A percentile compares a stretch with the other conserved stretches of the same genome.
These are phyloP conservation scores for Harmothoe impar DNA, from an alignment of 2,888 invertebrate genomes.

Conservation along the genomic window DNA sequence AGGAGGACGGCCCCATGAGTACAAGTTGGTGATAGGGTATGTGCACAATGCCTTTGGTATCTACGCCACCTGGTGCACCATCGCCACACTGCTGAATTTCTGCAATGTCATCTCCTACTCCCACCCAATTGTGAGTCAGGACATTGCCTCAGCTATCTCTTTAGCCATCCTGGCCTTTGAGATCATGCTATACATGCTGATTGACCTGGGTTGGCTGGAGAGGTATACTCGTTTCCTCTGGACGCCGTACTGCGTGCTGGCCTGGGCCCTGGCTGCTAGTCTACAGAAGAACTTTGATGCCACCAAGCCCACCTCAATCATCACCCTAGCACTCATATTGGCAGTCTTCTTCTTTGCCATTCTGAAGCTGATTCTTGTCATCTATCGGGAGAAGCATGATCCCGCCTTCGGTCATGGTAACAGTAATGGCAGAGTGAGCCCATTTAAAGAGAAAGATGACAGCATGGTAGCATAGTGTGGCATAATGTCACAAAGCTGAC, in stretches of 20 bases:
- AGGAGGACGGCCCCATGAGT: constrained; percentile 68
- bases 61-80: constrained; percentile 77
- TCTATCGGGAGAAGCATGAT: constrained; percentile 2
- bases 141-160: constrained; percentile 71
- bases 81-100: constrained; percentile 77
- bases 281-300: constrained; percentile 73
- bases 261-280: constrained; percentile 75
- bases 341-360: constrained; percentile 40
- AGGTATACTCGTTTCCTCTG: constrained; percentile 77
- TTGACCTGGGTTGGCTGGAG: constrained; percentile 75
- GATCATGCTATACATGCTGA: constrained; percentile 71
- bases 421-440: neutral
- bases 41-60: constrained; percentile 78
- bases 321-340: constrained; percentile 70
- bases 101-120: constrained; percentile 73
- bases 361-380: neutral
- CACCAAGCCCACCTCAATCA: constrained; percentile 73
- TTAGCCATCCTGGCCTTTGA: constrained; percentile 72
- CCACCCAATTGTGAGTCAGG: constrained; percentile 66
- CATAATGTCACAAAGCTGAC: too few relatives aligned
- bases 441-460: too few relatives aligned
- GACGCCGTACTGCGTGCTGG: constrained; percentile 77
- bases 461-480: too few relatives aligned
- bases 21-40: constrained; percentile 75
- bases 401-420: neutral